These are phyloP conservation scores for Pterocles orientalis DNA, from an alignment of 2,113 vertebrate genomes.

Conservation along the genomic window DNA sequence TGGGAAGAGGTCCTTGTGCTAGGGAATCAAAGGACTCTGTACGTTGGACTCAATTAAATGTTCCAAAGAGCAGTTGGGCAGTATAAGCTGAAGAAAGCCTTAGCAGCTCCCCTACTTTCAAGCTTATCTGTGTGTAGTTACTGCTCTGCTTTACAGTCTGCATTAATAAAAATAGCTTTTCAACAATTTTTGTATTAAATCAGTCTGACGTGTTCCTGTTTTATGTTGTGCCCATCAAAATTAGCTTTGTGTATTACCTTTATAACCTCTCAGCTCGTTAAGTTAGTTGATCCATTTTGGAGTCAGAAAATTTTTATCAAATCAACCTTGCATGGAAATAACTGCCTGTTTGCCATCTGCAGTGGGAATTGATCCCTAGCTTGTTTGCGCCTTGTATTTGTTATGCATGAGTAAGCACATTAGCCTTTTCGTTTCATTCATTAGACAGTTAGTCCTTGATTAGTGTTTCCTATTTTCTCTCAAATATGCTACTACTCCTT, in stretches of 20 bases:
- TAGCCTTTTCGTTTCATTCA: slow-evolving; percentile 76
- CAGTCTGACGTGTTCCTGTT: background rate
- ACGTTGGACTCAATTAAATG: accelerated
- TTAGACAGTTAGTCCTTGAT: slow-evolving; percentile 73
- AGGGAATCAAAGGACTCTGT: background rate
- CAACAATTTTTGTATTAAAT: background rate
- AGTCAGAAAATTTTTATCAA: slow-evolving; percentile 31
- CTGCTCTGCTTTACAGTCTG: background rate
- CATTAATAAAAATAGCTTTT: background rate
- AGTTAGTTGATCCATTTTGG: slow-evolving; percentile 11
- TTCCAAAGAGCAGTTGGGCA: background rate
- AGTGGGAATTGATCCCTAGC: slow-evolving; percentile 66
- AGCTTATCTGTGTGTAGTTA: background rate
- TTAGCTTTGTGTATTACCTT: background rate
- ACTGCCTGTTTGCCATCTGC: slow-evolving; percentile 69
- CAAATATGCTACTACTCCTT: slow-evolving; percentile 62
- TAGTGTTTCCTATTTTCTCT: slow-evolving; percentile 70
- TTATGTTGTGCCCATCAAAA: background rate
- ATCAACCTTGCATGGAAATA: slow-evolving; percentile 39
- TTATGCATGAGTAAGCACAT: slow-evolving; percentile 71
- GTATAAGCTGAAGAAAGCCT: background rate
- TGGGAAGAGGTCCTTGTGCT: background rate
- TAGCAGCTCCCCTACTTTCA: background rate
- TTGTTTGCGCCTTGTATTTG: slow-evolving; percentile 66
- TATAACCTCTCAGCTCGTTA: background rate